A percentile compares a stretch with the other conserved stretches of the same genome.
Conservation (phyloP, 2,888 invertebrate species). For the Hyposoter didymator region DNA sequence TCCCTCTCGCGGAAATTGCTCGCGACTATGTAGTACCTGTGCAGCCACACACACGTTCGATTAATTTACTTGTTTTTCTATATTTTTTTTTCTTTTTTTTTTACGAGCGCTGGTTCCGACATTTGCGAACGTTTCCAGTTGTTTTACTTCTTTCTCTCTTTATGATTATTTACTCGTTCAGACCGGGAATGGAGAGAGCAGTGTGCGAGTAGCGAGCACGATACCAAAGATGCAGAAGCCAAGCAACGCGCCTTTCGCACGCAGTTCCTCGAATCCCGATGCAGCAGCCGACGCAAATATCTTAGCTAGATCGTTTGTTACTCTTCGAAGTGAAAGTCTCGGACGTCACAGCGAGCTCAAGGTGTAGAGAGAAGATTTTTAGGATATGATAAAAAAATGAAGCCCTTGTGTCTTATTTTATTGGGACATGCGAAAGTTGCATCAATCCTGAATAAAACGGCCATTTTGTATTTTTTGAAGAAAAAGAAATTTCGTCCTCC, state of each 20-base stretch:
- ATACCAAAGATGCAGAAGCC: not conserved
- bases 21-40: not conserved
- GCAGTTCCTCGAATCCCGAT: constrained; percentile 13
- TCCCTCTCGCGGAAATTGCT: constrained; percentile 44
- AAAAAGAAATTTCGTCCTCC: not conserved
- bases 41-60: constrained; percentile 22
- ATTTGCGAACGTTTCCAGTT: not conserved
- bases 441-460: not conserved
- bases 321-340: constrained; percentile 22
- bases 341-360: not conserved
- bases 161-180: not conserved
- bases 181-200: not conserved
- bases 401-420: not conserved
- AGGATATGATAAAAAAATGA: not conserved
- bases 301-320: constrained; percentile 7
- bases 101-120: not conserved
- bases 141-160: constrained; percentile 27
- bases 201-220: not conserved
- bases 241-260: constrained; percentile 3
- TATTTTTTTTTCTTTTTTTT: not conserved
- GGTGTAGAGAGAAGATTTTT: not conserved
- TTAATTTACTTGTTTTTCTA: constrained; percentile 35
- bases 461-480: not conserved
- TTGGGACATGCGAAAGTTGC: not conserved
- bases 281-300: not conserved